Conservation (phyloP, 2,888 invertebrate species). For the Clitarchus hookeri region DNA sequence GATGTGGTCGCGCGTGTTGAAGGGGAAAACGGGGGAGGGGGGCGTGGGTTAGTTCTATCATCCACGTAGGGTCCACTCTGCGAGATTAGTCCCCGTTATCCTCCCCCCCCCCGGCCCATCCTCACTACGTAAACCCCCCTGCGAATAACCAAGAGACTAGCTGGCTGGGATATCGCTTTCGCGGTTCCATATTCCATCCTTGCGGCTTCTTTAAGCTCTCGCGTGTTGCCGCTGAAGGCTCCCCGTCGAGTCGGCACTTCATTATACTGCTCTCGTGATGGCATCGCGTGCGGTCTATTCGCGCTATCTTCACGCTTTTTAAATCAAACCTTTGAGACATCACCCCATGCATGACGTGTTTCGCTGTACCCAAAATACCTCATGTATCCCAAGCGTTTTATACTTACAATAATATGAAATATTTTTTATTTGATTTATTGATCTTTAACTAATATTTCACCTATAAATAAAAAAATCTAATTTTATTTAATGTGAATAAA, state of each 20-base stretch:
- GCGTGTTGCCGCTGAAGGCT: not conserved
- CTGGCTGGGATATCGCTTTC: not conserved
- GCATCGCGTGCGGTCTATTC: too few species aligned
- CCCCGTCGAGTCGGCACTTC: not conserved
- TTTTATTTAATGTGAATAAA: too few species aligned
- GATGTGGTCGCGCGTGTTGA: not conserved
- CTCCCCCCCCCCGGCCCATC: not conserved
- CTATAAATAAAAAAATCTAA: too few species aligned
- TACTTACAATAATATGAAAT: too few species aligned
- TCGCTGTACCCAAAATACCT: too few species aligned
- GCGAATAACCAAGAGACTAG: not conserved
- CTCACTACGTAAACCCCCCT: not conserved
- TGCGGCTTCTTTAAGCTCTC: not conserved
- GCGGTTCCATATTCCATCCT: conserved; percentile 2
- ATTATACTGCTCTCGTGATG: not conserved
- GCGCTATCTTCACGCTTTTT: too few species aligned
- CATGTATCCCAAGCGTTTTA: too few species aligned
- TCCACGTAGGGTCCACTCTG: conserved; percentile 9
- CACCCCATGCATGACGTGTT: too few species aligned
- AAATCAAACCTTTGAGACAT: too few species aligned
- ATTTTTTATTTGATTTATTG: too few species aligned
- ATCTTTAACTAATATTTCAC: too few species aligned
- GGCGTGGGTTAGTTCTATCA: not conserved
- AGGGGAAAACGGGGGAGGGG: not conserved
- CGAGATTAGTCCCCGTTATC: not conserved